Evolutionary conservation across 2,113 vertebrate genomes (phyloP).

Genomic region (Arizona elegans): DNA sequence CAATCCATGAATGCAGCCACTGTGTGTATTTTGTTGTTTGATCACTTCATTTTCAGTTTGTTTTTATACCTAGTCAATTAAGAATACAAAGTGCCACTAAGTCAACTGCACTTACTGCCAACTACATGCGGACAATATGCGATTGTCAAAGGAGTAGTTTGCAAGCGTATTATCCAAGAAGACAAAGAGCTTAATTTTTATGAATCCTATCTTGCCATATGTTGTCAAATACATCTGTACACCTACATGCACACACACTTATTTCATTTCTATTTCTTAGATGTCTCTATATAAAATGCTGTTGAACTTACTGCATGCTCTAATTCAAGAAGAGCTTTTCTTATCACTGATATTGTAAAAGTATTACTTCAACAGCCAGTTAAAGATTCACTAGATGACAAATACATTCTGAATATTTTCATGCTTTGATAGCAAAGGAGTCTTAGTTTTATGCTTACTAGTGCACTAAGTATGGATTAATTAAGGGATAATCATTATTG

Average conservation of each 20-base stretch:
- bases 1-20: not conserved
- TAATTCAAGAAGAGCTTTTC: not conserved
- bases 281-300: not conserved
- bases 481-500: conserved; percentile 51
- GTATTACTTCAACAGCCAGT: conserved; percentile 18
- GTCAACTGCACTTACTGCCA: not conserved
- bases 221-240: not conserved
- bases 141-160: not conserved
- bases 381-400: conserved; percentile 42
- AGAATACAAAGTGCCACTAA: not conserved
- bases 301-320: accelerated
- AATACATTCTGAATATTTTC: conserved; percentile 48
- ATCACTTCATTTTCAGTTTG: not conserved
- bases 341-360: not conserved
- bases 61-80: not conserved
- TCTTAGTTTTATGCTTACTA: conserved; percentile 45
- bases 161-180: not conserved
- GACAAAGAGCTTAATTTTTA: accelerated
- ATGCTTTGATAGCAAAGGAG: conserved; percentile 35
- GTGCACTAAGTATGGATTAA: conserved; percentile 47
- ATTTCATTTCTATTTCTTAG: not conserved
- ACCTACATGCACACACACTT: not conserved
- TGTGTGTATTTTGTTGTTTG: not conserved
- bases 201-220: not conserved
- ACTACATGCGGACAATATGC: not conserved